Percentiles rank a stretch among this genome's conserved stretches.
phyloP scores from a whole-genome alignment of 2,888 invertebrate species.

The Pollenia griseotomentosa region DNA sequence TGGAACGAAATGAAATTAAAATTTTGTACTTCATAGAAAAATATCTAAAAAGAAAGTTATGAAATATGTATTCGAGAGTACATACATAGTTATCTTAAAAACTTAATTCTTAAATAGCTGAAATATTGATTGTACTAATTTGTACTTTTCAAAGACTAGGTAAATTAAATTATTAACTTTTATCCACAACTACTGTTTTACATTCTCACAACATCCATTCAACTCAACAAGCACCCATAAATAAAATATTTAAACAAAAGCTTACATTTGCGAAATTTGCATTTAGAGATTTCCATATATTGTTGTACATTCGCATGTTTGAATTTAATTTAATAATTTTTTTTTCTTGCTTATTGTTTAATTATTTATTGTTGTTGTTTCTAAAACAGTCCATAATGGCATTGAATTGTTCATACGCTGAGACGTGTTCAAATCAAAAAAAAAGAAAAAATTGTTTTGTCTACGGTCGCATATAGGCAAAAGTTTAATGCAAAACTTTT shows the following conservation, averaged over 20 bases:
- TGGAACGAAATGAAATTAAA: too few species aligned
- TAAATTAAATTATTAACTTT: conserved; percentile 35
- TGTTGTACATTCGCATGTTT: conserved; percentile 31
- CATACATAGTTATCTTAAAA: too few species aligned
- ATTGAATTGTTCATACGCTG: conserved; percentile 65
- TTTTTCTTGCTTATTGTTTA: conserved; percentile 59
- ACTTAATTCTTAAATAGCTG: not conserved
- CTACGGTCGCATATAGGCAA: conserved; percentile 28
- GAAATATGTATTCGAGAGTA: too few species aligned
- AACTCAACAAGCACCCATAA: conserved; percentile 45
- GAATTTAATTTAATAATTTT: conserved; percentile 68
- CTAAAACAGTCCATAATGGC: conserved; percentile 55
- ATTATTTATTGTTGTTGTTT: conserved; percentile 55
- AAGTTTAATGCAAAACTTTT: conserved; percentile 20
- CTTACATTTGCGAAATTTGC: conserved; percentile 33
- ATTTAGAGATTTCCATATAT: conserved; percentile 49
- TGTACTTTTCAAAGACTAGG: not conserved
- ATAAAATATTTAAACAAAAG: conserved; percentile 14
- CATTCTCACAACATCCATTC: conserved; percentile 21
- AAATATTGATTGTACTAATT: not conserved
- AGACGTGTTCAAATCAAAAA: conserved; percentile 68
- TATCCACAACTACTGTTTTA: conserved; percentile 28
- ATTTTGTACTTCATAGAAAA: too few species aligned
- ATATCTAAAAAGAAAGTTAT: too few species aligned
- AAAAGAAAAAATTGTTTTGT: conserved; percentile 35